Evolutionary conservation across 2,113 vertebrate species (phyloP).

Genomic region (human (Homo sapiens)): GRCh38 chr2:153807501-153808000

Average conservation of each 20-base stretch:
- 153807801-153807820: not conserved
- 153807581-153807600: not conserved
- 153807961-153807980: not conserved
- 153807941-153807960: not conserved
- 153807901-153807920: not conserved
- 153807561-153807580: not conserved
- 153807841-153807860: not conserved
- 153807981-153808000: conserved; percentile 16
- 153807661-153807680: not conserved
- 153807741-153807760: not conserved
- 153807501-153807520: not conserved
- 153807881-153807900: not conserved
- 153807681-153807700: not conserved
- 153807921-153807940: not conserved
- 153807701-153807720: not conserved
- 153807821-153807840: not conserved
- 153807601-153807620: not conserved
- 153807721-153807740: not conserved
- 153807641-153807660: not conserved
- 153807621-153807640: not conserved
- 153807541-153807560: not conserved
- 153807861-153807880: not conserved
- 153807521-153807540: not conserved
- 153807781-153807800: not conserved
- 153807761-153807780: not conserved